Conservation (phyloP, 2,113 vertebrate species). For the Archilochus colubris region DNA sequence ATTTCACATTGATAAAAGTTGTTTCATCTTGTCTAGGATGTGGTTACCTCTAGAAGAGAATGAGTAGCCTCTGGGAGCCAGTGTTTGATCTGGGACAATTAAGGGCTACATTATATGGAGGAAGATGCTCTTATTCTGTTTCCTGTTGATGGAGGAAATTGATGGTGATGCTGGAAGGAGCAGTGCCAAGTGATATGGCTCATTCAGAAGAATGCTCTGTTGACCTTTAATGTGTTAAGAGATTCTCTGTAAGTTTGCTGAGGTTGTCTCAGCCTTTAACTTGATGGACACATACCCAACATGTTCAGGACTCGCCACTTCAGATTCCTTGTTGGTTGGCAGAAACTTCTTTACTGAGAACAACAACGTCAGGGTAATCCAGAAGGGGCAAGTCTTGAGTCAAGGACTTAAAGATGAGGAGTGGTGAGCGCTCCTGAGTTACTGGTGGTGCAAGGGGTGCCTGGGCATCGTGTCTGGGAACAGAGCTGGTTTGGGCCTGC, state of each 20-base stretch:
- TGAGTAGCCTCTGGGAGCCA: slow-evolving; percentile 4
- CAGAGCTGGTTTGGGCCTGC: not conserved
- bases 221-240: not conserved
- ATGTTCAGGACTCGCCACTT: not conserved
- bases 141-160: slow-evolving; percentile 36
- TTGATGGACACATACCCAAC: accelerated
- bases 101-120: not conserved
- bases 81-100: slow-evolving; percentile 19
- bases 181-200: not conserved
- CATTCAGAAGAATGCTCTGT: not conserved
- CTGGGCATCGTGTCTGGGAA: not conserved
- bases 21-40: not conserved
- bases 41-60: not conserved
- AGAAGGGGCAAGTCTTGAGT: not conserved
- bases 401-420: not conserved
- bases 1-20: not conserved
- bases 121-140: slow-evolving; percentile 36
- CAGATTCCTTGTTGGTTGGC: accelerated
- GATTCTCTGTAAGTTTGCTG: not conserved
- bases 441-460: not conserved
- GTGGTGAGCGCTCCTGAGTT: not conserved
- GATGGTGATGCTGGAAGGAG: slow-evolving; percentile 34
- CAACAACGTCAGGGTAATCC: not conserved
- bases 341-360: not conserved
- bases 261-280: not conserved